Percentiles rank a stretch among this genome's conserved stretches.
Evolutionary conservation across 2,113 vertebrate species (phyloP).

Genomic region (Antennarius striatus): DNA sequence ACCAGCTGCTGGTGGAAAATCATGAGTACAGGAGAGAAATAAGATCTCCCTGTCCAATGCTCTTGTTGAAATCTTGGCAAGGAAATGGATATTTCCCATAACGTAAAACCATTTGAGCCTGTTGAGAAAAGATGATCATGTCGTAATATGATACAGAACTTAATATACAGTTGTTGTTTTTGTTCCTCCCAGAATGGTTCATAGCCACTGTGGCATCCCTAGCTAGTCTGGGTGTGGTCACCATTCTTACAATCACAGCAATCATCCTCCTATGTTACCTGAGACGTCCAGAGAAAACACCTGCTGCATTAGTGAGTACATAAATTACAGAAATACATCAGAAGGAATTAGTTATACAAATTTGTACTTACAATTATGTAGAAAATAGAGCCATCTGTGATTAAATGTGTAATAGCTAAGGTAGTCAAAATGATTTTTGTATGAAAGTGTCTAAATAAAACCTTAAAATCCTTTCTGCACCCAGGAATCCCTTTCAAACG

Average conservation of each 20-base stretch:
- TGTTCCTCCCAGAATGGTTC: constrained; percentile 51
- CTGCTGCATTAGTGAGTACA: constrained; percentile 69
- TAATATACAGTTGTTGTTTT: neutral
- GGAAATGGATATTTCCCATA: neutral
- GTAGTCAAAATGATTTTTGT: too few species aligned
- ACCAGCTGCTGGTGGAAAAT: neutral
- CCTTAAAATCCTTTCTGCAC: neutral
- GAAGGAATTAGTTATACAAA: too few species aligned
- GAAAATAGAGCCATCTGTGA: too few species aligned
- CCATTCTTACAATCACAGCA: neutral
- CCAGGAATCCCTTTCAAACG: constrained; percentile 67
- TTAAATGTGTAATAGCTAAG: too few species aligned
- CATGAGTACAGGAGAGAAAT: neutral
- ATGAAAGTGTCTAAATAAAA: too few species aligned
- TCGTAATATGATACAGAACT: neutral
- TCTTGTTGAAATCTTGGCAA: neutral
- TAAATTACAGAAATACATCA: neutral
- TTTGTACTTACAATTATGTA: too few species aligned
- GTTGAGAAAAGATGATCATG: neutral
- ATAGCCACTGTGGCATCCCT: constrained; percentile 41
- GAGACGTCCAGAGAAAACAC: constrained; percentile 68
- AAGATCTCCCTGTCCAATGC: neutral
- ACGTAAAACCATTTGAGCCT: neutral
- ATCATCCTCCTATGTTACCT: constrained; percentile 59
- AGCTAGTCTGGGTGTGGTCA: constrained; percentile 33